Evolutionary conservation across 2,113 vertebrate species (phyloP).

Genomic region (Eretmochelys imbricata): DNA sequence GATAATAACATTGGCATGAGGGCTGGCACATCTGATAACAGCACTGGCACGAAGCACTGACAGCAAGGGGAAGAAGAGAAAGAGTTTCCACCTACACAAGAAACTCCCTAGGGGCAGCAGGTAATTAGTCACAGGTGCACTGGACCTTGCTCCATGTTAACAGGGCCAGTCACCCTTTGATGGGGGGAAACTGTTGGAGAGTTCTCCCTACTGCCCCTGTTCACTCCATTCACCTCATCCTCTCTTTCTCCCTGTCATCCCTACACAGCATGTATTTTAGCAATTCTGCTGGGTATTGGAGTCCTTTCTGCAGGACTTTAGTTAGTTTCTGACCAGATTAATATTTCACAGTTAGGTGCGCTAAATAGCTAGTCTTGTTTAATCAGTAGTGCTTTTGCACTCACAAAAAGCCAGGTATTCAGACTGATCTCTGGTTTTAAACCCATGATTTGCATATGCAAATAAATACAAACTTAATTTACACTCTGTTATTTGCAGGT

Average conservation of each 20-base stretch:
- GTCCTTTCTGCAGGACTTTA: neutral
- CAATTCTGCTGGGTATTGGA: neutral
- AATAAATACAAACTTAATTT: neutral
- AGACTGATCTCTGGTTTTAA: neutral
- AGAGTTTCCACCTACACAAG: conserved; percentile 14
- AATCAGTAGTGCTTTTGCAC: neutral
- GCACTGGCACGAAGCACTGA: conserved; percentile 12
- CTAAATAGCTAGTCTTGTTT: neutral
- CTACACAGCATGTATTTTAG: neutral
- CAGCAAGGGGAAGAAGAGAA: neutral
- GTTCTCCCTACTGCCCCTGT: neutral
- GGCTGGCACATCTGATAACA: neutral
- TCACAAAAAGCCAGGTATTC: neutral
- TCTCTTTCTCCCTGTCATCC: neutral
- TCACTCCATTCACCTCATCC: neutral
- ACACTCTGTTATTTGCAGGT: neutral
- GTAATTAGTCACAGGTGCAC: too few relatives aligned
- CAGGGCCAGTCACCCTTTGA: too few relatives aligned
- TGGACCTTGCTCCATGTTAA: too few relatives aligned
- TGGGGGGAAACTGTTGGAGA: neutral
- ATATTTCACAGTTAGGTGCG: neutral
- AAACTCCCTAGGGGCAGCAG: conserved; percentile 23
- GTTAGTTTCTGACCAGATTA: neutral
- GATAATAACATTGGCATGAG: neutral
- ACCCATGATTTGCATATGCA: neutral